Percentiles rank a stretch among this genome's conserved stretches.
These are phyloP conservation scores for Zaprionus nigranus DNA, from an alignment of 1,140 invertebrate genomes.

Conservation along the genomic window DNA sequence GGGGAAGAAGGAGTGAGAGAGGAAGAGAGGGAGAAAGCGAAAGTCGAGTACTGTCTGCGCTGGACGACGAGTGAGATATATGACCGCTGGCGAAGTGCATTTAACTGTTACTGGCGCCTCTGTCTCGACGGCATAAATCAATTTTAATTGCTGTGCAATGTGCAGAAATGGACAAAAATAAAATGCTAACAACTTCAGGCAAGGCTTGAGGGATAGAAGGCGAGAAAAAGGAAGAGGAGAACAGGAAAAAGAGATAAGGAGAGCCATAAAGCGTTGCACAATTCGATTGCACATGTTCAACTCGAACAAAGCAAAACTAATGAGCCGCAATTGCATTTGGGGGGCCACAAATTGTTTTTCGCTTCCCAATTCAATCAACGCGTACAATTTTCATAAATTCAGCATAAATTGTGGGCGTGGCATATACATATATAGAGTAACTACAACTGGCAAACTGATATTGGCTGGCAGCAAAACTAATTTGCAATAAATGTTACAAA, in stretches of 20 bases:
- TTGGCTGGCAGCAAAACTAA: constrained; percentile 38
- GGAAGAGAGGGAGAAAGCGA: constrained; percentile 29
- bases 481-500: constrained; percentile 38
- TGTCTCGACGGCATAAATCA: constrained; percentile 79
- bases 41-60: constrained; percentile 11
- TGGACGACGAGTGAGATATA: constrained; percentile 52
- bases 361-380: constrained; percentile 66
- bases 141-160: constrained; percentile 80
- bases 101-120: constrained; percentile 64
- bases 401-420: neutral
- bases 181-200: constrained; percentile 37
- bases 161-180: constrained; percentile 66
- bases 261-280: neutral
- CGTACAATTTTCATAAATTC: constrained; percentile 63
- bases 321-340: constrained; percentile 66
- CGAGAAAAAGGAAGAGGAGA: neutral
- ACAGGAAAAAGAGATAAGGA: neutral
- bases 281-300: neutral
- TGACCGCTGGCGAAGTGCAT: constrained; percentile 61
- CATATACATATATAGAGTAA: neutral
- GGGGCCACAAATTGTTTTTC: constrained; percentile 34
- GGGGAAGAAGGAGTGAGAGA: neutral
- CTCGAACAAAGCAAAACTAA: constrained; percentile 54
- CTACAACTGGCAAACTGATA: neutral
- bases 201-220: neutral